These are phyloP conservation scores for Mimachlamys varia DNA, from an alignment of 2,888 invertebrate species.

Conservation along the genomic window DNA sequence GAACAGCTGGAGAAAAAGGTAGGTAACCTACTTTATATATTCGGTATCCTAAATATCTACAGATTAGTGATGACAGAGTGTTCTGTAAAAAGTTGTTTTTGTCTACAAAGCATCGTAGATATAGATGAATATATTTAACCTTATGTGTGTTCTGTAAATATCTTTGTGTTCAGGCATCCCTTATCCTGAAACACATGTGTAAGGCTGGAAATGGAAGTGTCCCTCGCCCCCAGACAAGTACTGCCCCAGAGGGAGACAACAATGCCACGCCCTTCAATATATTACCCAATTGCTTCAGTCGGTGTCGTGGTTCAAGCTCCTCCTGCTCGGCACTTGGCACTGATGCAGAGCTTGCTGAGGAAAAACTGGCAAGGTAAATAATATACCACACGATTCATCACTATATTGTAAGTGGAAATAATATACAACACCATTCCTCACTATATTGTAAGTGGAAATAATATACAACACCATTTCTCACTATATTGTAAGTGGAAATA, in stretches of 20 bases:
- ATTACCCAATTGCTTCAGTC: constrained; percentile 50
- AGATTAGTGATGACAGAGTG: constrained; percentile 52
- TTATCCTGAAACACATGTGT: constrained; percentile 70
- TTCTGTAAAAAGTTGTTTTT: neutral
- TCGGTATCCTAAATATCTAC: neutral
- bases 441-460: neutral
- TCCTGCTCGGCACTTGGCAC: constrained; percentile 45
- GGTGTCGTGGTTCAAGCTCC: constrained; percentile 52
- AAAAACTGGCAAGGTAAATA: constrained; percentile 69
- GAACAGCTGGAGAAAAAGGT: constrained; percentile 70
- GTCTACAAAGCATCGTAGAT: too few relatives aligned
- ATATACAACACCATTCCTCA: neutral
- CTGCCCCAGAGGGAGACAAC: constrained; percentile 48
- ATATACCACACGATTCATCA: neutral
- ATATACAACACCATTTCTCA: neutral
- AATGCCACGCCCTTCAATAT: constrained; percentile 45
- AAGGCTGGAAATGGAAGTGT: constrained; percentile 75
- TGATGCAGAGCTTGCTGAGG: constrained; percentile 62
- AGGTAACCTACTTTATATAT: constrained; percentile 12
- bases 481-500: neutral
- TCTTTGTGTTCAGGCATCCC: constrained; percentile 61
- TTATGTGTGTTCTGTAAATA: too few relatives aligned
- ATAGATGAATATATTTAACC: too few relatives aligned
- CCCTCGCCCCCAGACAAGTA: constrained; percentile 61
- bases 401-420: too few relatives aligned